Evolutionary conservation across 2,888 invertebrate genomes (phyloP).

Genomic region (Blastobasis lacticolella): DNA sequence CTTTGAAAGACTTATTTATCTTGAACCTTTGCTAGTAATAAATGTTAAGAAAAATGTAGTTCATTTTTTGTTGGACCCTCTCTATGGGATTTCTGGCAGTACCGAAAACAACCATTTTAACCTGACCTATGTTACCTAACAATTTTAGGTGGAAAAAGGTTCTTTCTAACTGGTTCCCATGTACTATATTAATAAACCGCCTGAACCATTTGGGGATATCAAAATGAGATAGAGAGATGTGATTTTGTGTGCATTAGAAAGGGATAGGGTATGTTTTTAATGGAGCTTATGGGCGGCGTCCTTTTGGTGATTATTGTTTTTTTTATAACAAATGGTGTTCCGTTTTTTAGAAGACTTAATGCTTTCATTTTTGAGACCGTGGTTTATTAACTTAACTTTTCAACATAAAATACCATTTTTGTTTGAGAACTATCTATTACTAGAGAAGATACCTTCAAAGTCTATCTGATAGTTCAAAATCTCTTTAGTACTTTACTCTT

Average conservation of each 20-base stretch:
- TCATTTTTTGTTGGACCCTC: too few species aligned
- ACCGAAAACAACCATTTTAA: too few species aligned
- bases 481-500: too few species aligned
- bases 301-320: slow-evolving; percentile 9
- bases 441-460: too few species aligned
- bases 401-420: too few species aligned
- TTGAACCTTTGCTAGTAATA: neutral
- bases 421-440: too few species aligned
- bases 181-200: slow-evolving; percentile 9
- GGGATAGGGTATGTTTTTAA: slow-evolving; percentile 3
- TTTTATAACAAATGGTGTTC: neutral
- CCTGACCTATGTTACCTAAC: neutral
- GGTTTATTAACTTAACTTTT: too few species aligned
- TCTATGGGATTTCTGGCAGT: too few species aligned
- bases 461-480: too few species aligned
- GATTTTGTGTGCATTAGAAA: neutral
- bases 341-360: too few species aligned
- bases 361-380: too few species aligned
- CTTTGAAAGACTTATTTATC: neutral
- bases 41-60: neutral
- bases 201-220: slow-evolving; percentile 2
- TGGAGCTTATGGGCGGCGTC: slow-evolving; percentile 3
- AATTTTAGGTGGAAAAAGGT: neutral
- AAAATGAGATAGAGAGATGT: too few species aligned
- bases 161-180: neutral